Conservation (phyloP, 2,113 vertebrate species). For the Siniperca knerii region DNA sequence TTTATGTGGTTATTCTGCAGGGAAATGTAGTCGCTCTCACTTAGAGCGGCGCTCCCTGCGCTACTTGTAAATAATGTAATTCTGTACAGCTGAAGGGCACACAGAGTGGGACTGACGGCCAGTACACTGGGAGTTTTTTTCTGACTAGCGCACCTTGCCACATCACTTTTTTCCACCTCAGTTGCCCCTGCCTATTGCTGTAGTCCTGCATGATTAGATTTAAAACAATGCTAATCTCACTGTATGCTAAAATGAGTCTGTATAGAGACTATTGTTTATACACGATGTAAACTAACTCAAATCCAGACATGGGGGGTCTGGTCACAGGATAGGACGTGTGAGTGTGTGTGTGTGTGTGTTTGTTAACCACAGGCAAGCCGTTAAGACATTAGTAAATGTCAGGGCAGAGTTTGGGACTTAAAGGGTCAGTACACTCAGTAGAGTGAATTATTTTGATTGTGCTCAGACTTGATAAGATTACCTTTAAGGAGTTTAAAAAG, state of each 20-base stretch:
- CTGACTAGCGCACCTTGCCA: constrained; percentile 88
- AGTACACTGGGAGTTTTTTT: constrained; percentile 87
- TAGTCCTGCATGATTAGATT: constrained; percentile 90
- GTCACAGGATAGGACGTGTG: constrained; percentile 44
- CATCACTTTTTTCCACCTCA: constrained; percentile 83
- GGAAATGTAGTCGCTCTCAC: constrained; percentile 55
- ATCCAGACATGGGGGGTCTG: constrained; percentile 59
- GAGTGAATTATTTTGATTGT: constrained; percentile 45
- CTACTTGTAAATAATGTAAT: constrained; percentile 88
- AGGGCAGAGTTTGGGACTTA: constrained; percentile 47
- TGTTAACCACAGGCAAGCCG: constrained; percentile 47
- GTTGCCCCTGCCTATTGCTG: constrained; percentile 90
- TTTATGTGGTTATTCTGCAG: constrained; percentile 68
- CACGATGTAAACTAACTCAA: constrained; percentile 73
- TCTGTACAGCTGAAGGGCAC: constrained; percentile 89
- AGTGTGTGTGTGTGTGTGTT: constrained; percentile 15
- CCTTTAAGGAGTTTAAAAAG: constrained; percentile 17
- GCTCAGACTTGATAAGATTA: constrained; percentile 36
- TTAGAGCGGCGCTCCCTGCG: constrained; percentile 44
- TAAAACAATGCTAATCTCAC: constrained; percentile 80
- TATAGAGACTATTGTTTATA: constrained; percentile 82
- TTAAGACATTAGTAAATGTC: constrained; percentile 49
- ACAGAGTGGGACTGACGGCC: constrained; percentile 93
- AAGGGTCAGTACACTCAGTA: constrained; percentile 49
- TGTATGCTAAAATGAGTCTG: constrained; percentile 82